Conservation (phyloP, 2,797 vertebrate species). For the Pteropus rufus region DNA sequence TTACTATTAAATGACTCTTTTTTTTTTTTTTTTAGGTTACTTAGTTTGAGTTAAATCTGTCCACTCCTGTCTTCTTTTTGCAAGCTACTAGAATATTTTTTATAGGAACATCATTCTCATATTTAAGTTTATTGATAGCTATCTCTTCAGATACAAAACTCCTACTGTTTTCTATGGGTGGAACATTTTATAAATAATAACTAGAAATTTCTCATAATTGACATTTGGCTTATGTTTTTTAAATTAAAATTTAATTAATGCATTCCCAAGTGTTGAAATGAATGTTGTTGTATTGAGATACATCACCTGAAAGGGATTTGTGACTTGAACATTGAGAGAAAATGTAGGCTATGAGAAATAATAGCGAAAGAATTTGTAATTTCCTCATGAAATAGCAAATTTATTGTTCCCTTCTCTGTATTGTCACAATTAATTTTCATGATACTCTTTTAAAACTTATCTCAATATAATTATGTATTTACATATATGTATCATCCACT, state of each 20-base stretch:
- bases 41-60: background rate
- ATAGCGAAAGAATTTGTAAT: background rate
- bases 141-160: background rate
- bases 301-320: background rate
- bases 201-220: background rate
- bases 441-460: background rate
- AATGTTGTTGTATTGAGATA: background rate
- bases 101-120: background rate
- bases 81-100: background rate
- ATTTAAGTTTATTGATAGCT: background rate
- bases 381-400: background rate
- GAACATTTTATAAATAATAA: background rate
- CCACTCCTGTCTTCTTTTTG: background rate
- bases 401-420: background rate
- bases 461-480: constrained; percentile 52
- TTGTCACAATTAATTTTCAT: constrained; percentile 15
- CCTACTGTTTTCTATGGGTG: background rate
- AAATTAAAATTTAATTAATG: background rate
- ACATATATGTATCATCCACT: background rate
- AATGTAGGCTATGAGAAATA: background rate
- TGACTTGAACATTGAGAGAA: background rate
- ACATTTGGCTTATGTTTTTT: background rate
- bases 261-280: background rate
- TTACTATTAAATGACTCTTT: background rate
- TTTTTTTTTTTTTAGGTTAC: background rate